A percentile compares a stretch with the other conserved stretches of the same genome.
Conservation (phyloP, 2,797 vertebrate genomes). For the Peromyscus nudipes region DNA sequence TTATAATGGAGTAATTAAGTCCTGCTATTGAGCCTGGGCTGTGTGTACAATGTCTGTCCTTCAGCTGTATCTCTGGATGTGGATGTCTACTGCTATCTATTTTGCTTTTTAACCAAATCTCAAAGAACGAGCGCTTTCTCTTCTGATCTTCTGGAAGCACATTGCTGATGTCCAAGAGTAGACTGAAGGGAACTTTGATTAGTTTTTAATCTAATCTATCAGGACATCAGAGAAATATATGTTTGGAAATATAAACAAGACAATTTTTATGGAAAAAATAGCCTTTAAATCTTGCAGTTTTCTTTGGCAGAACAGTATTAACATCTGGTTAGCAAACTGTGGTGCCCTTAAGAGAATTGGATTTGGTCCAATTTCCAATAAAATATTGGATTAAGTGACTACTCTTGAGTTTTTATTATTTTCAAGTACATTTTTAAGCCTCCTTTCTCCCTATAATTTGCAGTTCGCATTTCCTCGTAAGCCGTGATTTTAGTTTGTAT, state of each 20-base stretch:
- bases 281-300: constrained; percentile 77
- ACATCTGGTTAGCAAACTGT: constrained; percentile 84
- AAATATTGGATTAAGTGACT: constrained; percentile 84
- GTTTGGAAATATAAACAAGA: constrained; percentile 73
- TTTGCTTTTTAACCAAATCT: constrained; percentile 42
- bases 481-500: constrained; percentile 77
- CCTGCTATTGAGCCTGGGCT: not conserved
- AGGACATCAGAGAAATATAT: constrained; percentile 56
- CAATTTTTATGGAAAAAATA: constrained; percentile 71
- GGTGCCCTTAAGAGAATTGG: constrained; percentile 81
- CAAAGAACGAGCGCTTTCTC: constrained; percentile 15
- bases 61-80: constrained; percentile 28
- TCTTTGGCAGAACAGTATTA: constrained; percentile 78
- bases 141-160: not conserved
- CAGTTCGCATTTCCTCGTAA: constrained; percentile 76
- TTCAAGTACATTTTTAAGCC: constrained; percentile 79
- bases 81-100: not conserved
- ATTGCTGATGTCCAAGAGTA: constrained; percentile 9
- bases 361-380: constrained; percentile 78
- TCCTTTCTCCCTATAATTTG: constrained; percentile 79
- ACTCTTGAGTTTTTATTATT: constrained; percentile 84
- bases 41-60: not conserved
- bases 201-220: constrained; percentile 56
- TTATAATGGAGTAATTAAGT: constrained; percentile 67
- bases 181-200: constrained; percentile 22